Percentiles rank a stretch among this genome's conserved stretches.
These are phyloP conservation scores for Myoxocephalus aenaeus DNA, from an alignment of 2,797 vertebrate species.

Conservation along the genomic window DNA sequence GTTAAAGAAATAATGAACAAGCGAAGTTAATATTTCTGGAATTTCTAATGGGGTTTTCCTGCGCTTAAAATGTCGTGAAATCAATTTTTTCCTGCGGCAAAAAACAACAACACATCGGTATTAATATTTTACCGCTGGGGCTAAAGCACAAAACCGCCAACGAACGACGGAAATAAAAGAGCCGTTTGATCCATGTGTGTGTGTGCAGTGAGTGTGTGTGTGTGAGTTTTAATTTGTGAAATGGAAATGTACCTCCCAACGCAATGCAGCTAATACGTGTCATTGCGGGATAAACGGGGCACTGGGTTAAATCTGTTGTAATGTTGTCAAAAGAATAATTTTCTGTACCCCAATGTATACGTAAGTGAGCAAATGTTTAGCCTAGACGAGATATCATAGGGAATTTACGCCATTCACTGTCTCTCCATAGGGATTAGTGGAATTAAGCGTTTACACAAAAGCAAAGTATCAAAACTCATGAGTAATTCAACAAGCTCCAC, in stretches of 20 bases:
- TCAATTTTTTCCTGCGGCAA: background rate
- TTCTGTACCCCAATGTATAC: slow-evolving; percentile 78
- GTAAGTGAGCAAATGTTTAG: slow-evolving; percentile 84
- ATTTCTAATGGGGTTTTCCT: slow-evolving; percentile 15
- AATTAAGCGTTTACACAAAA: slow-evolving; percentile 80
- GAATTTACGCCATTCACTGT: slow-evolving; percentile 81
- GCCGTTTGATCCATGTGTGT: background rate
- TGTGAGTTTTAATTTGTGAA: slow-evolving; percentile 62
- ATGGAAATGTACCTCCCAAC: slow-evolving; percentile 74
- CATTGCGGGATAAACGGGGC: slow-evolving; percentile 71
- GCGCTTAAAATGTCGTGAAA: background rate
- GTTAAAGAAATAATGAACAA: slow-evolving; percentile 60
- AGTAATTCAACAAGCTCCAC: slow-evolving; percentile 80
- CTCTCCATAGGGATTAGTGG: slow-evolving; percentile 78
- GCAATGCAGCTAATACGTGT: slow-evolving; percentile 72
- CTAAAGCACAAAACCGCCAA: slow-evolving; percentile 2
- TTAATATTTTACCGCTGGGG: background rate
- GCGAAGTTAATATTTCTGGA: slow-evolving; percentile 56
- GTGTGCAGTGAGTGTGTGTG: background rate
- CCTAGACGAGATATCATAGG: slow-evolving; percentile 81
- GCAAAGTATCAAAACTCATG: slow-evolving; percentile 83
- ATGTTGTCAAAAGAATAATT: slow-evolving; percentile 82
- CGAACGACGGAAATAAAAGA: background rate
- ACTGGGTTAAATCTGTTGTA: slow-evolving; percentile 80
- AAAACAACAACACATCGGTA: background rate